Conservation (phyloP, 2,888 invertebrate species). For the Apamea epomidion region DNA sequence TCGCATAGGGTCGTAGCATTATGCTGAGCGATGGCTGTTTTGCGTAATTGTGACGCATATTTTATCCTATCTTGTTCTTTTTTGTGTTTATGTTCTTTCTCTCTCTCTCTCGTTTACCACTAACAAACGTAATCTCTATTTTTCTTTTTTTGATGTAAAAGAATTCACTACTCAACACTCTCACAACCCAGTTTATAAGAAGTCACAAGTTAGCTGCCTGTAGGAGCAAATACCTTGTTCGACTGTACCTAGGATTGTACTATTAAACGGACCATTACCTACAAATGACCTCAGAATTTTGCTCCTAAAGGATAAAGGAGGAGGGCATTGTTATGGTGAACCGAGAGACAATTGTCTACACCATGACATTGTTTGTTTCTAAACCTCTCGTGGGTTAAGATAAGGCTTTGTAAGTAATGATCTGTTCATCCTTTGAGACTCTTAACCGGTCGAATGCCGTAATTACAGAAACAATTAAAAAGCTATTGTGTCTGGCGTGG, state of each 20-base stretch:
- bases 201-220: neutral
- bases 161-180: neutral
- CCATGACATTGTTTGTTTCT: conserved; percentile 18
- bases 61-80: neutral
- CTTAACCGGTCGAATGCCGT: neutral
- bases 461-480: neutral
- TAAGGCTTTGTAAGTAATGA: conserved; percentile 20
- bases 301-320: neutral
- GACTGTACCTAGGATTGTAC: neutral
- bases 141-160: neutral
- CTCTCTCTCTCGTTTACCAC: neutral
- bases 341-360: conserved; percentile 7
- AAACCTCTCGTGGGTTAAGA: conserved; percentile 5
- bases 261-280: conserved; percentile 19
- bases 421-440: conserved; percentile 5
- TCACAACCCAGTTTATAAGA: neutral
- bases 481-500: neutral
- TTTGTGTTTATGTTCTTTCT: neutral
- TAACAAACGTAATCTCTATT: neutral
- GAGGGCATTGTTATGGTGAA: conserved; percentile 20
- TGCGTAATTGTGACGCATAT: too few species aligned
- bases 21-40: too few species aligned
- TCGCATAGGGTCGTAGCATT: too few species aligned
- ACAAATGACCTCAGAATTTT: neutral
- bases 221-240: neutral